These are phyloP conservation scores for Zosterops japonicus DNA, from an alignment of 2,113 vertebrate species.

Conservation along the genomic window DNA sequence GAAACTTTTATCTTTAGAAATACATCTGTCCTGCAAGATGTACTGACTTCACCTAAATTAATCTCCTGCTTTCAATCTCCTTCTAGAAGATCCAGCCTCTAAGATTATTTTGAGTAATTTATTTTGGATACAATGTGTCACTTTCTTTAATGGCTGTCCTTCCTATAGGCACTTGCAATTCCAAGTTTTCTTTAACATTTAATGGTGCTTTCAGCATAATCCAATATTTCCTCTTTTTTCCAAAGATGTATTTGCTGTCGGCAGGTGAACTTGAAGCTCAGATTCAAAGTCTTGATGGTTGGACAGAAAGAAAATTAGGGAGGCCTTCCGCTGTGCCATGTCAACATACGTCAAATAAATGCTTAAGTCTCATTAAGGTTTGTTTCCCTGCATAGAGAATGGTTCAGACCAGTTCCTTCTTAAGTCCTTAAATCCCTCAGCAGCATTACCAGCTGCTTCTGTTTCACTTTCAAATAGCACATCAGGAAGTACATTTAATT, in stretches of 20 bases:
- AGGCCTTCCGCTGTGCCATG: background rate
- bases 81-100: background rate
- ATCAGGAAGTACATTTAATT: background rate
- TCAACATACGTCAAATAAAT: background rate
- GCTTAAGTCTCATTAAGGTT: background rate
- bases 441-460: background rate
- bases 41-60: background rate
- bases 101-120: constrained; percentile 9
- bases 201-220: background rate
- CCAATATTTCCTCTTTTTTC: background rate
- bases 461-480: background rate
- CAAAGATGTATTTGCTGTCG: background rate
- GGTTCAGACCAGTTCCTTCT: background rate
- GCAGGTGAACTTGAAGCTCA: background rate
- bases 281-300: background rate
- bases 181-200: background rate
- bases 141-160: background rate
- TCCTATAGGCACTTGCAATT: background rate
- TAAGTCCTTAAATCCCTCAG: background rate
- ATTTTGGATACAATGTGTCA: background rate
- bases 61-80: background rate
- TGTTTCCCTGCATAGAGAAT: background rate
- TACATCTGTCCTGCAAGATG: background rate
- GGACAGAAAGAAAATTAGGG: background rate
- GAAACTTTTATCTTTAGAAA: background rate